Base-by-base conservation (phyloP, 53 echinoderm and acorn worm genomes). In the Echinarachnius parma region DNA sequence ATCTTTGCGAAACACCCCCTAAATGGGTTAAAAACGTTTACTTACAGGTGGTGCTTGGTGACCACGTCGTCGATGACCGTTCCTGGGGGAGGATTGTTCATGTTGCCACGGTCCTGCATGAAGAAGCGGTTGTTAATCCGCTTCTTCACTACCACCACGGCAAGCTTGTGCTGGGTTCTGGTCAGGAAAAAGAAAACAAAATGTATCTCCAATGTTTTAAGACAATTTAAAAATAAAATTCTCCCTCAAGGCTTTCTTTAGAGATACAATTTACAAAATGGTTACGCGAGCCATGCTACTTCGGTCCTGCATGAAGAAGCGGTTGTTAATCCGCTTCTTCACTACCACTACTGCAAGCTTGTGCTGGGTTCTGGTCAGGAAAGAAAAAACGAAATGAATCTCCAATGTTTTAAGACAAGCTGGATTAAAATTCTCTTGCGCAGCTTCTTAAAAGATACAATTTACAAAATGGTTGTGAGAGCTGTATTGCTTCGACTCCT, bases 51-150 rank as follows among this genome's bases (percentile, higher is more conserved):
- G 11, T 62, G 78, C 64, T 67, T 87, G 39, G 96, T 95, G 59
- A 95, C 88, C 0, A 68, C 77, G 11, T 77, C 66, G 59, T 95
- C 96, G 30, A 91, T 79, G 64, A 87, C 58, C 7, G 96, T 87
- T 48, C 91, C 96, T 2, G 91, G 90, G 4, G 87, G 96, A 49
- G 96, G 96, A 83, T 91, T 95, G 34, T 42, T 25, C 24, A 87
- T 80, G 1, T 44, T 44, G 11, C 71, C 59, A 9, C n/a, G 34
- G 42, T 70, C 23, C 5, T 24, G 21, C 31, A 59, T 23, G 78
- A 90, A 86, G 84, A 94, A 90, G 15, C 94, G 86, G 75, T 90
- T 89, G 75, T 84, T 90, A 81, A 94, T 89, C 34, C 94, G 66
- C 62, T 90, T 94, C 90, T 90, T 94, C 21, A 94, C 94, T 8